Evolutionary conservation across 2,888 invertebrate genomes (phyloP), one percentile per base, ranked within the genome.

Genomic region (Apocheima hispidaria): DNA sequence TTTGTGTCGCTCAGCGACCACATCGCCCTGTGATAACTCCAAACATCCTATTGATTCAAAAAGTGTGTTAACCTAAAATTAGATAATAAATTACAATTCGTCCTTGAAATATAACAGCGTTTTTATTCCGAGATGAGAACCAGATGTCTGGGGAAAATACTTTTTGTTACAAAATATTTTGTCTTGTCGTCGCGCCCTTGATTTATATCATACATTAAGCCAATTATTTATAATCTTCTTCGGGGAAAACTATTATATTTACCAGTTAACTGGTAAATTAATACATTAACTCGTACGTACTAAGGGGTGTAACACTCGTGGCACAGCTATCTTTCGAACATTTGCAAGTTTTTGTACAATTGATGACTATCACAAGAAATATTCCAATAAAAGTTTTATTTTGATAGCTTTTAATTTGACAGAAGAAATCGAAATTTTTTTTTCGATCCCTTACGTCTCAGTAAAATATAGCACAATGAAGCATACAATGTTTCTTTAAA

Each of bases 61-160:
- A 59, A 44, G n/a, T 53, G n/a, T 52, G 38, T 46, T 40, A 58
- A 46, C 49, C 60, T 54, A 41, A 54, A 53, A 60, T 60, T 20
- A 14, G 26, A 44, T 28, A 18, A 60, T 30, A 60, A 55, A 60
- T 46, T 50, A 44, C 38, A 26, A 46, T 33, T 51, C 36, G 41
- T 50, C 54, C 50, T 60, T 60, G 60, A 55, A 60, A 46, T 21
- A 60, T 43, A 60, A 55, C 60, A 60, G 60, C 49, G 33, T 26
- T 49, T 53, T 60, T 38, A 49, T 60, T 46, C 23, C 30, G 30
- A 10, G 54, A 60, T 10, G 18, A 50, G 49, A 50, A 60, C 50
- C 60, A 60, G 60, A 55, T 60, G 60, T 55, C 55, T 21, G 38
- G 40, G 14, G 52, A 48, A 38, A 20, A n/a, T 16, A 51, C 46